Percentiles rank a stretch among this genome's conserved stretches.
phyloP scores from a whole-genome alignment of 2,888 invertebrate species.

The Anaspis maculata region DNA sequence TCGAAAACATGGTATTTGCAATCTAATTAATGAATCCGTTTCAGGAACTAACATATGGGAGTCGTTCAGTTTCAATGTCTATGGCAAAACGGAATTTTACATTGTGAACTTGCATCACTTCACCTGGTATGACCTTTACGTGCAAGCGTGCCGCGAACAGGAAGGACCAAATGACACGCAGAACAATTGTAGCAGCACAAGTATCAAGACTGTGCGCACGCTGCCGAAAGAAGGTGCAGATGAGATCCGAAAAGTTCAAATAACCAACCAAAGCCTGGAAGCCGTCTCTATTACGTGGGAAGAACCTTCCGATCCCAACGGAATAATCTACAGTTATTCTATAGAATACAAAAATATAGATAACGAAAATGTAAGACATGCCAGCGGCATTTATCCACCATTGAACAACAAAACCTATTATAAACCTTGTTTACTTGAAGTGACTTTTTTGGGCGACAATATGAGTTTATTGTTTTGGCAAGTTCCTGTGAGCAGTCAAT shows the following conservation, averaged over 20 bases:
- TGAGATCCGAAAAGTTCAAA: slow-evolving; percentile 48
- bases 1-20: no score
- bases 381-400: no score
- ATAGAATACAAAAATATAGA: slow-evolving; percentile 66
- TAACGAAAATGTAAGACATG: slow-evolving; percentile 52
- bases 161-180: slow-evolving; percentile 39
- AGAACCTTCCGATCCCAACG: slow-evolving; percentile 78
- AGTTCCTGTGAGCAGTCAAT: no score
- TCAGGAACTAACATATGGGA: slow-evolving; percentile 17
- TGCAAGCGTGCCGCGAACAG: slow-evolving; percentile 68
- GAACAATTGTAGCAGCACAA: slow-evolving; percentile 48
- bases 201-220: slow-evolving; percentile 44
- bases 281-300: slow-evolving; percentile 69
- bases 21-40: no score
- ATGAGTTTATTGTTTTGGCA: slow-evolving; percentile 14
- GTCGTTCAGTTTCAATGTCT: slow-evolving; percentile 24
- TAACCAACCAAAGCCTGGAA: slow-evolving; percentile 45
- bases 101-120: slow-evolving; percentile 65
- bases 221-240: slow-evolving; percentile 50
- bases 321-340: slow-evolving; percentile 76
- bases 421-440: no score
- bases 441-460: not conserved
- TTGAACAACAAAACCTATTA: not conserved
- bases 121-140: slow-evolving; percentile 64
- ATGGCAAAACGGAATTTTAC: slow-evolving; percentile 43